These are phyloP conservation scores for Triplophysa dalaica DNA, from an alignment of 2,113 vertebrate species.

Conservation along the genomic window DNA sequence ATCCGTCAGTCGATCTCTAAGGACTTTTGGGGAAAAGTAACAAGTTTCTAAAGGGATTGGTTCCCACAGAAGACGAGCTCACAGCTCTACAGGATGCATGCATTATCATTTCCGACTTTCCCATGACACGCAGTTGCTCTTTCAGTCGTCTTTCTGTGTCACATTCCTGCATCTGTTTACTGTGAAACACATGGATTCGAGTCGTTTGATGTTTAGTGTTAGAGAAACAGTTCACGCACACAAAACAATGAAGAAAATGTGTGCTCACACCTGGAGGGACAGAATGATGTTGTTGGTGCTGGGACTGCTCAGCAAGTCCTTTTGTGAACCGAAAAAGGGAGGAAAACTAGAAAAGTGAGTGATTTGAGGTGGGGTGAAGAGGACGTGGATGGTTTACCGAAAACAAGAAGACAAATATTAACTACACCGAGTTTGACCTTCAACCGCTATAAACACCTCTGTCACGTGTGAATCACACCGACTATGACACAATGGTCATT, in stretches of 20 bases:
- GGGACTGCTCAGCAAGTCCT: no score
- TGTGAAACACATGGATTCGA: slow-evolving; percentile 12
- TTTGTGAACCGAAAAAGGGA: background rate
- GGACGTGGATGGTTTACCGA: slow-evolving; percentile 1
- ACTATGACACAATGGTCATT: slow-evolving; percentile 6
- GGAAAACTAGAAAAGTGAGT: background rate
- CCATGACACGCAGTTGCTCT: slow-evolving; percentile 17
- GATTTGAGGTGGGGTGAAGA: background rate
- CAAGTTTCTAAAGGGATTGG: background rate
- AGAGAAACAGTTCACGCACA: no score
- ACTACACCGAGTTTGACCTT: background rate
- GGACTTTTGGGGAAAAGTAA: slow-evolving; percentile 19
- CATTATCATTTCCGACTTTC: slow-evolving; percentile 21
- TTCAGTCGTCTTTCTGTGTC: slow-evolving; percentile 20
- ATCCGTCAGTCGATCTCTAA: slow-evolving; percentile 1
- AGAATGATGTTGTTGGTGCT: no score
- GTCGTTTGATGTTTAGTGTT: background rate
- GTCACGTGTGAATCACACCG: background rate
- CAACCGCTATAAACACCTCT: slow-evolving; percentile 9
- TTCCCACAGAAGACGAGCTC: slow-evolving; percentile 18
- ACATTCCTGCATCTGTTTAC: background rate
- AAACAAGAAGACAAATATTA: slow-evolving; percentile 11
- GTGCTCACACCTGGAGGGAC: no score
- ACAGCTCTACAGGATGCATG: slow-evolving; percentile 26
- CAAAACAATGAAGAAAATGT: no score